Evolutionary conservation across 2,797 vertebrate genomes (phyloP).

Genomic region (Babyrousa celebensis): DNA sequence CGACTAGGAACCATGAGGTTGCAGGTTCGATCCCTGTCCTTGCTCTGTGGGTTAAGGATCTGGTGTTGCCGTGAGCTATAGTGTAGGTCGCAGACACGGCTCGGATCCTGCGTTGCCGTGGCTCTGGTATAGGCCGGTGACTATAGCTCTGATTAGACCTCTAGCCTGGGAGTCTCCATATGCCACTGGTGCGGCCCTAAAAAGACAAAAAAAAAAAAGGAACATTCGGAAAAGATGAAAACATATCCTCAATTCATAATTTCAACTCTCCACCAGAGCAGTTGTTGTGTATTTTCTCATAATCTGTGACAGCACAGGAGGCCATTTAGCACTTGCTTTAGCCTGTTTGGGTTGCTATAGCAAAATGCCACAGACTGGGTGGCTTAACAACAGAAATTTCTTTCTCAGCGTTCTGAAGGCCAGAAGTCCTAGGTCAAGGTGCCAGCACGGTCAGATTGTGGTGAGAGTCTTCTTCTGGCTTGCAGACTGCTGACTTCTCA

Average conservation of each 20-base stretch:
- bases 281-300: background rate
- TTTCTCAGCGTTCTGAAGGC: background rate
- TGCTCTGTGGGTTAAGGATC: too few species aligned
- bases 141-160: too few species aligned
- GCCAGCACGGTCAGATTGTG: background rate
- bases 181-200: too few species aligned
- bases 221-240: constrained; percentile 29
- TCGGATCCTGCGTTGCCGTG: too few species aligned
- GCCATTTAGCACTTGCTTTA: background rate
- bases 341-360: background rate
- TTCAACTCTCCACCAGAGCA: background rate
- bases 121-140: too few species aligned
- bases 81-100: too few species aligned
- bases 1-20: too few species aligned
- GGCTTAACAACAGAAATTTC: background rate
- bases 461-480: background rate
- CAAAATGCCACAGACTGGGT: background rate
- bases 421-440: background rate
- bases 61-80: too few species aligned
- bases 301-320: background rate
- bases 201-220: background rate
- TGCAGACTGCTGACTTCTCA: background rate
- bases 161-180: too few species aligned
- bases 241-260: background rate
- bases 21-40: too few species aligned